Conservation (phyloP, 2,888 invertebrate genomes). For the Lacanobia oleracea region DNA sequence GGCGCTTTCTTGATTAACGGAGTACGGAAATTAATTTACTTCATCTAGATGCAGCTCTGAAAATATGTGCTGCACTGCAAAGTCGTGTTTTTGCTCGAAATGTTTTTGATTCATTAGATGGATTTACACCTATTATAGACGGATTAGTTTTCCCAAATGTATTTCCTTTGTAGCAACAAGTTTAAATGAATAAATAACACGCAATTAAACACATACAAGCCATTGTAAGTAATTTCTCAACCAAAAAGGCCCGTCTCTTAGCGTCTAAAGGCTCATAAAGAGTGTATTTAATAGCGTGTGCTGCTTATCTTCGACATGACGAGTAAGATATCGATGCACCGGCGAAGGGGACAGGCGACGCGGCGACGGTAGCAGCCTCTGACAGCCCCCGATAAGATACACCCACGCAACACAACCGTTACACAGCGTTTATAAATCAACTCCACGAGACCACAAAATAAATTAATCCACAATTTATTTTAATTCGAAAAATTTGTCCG, state of each 20-base stretch:
- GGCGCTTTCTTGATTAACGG: constrained; percentile 60
- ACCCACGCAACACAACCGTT: constrained; percentile 69
- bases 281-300: constrained; percentile 77
- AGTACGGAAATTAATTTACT: constrained; percentile 52
- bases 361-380: constrained; percentile 73
- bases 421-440: constrained; percentile 64
- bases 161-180: not conserved
- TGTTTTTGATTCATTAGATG: not conserved
- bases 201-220: not conserved
- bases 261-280: constrained; percentile 53
- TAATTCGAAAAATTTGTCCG: constrained; percentile 57
- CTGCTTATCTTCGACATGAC: constrained; percentile 80
- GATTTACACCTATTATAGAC: not conserved
- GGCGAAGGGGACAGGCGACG: constrained; percentile 59
- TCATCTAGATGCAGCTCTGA: constrained; percentile 33
- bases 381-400: constrained; percentile 81
- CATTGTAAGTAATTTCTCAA: not conserved
- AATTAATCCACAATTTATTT: constrained; percentile 60
- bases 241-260: constrained; percentile 12
- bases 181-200: not conserved
- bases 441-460: constrained; percentile 49
- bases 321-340: constrained; percentile 72
- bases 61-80: constrained; percentile 43
- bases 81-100: constrained; percentile 9
- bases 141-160: too few species aligned